A percentile compares a stretch with the other conserved stretches of the same genome.
phyloP scores from a whole-genome alignment of 2,797 vertebrate species.

The Pangasius larnaudii region DNA sequence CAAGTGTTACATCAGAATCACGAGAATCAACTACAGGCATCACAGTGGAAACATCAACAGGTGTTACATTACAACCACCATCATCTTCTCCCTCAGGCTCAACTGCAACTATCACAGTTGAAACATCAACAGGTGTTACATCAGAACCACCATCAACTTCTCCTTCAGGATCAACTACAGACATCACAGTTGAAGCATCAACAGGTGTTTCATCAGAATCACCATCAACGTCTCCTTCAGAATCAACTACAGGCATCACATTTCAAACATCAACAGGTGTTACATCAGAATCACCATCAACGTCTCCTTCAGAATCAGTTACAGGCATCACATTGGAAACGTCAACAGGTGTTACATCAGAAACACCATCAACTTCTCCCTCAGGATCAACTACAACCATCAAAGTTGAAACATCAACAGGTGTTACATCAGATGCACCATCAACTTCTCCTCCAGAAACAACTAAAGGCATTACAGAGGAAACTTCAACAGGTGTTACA shows the following conservation, averaged over 20 bases:
- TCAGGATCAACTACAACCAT: no score
- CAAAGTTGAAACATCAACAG: no score
- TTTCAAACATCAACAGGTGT: background rate
- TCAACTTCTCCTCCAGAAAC: no score
- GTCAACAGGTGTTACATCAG: background rate
- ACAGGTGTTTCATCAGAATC: background rate
- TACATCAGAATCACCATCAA: background rate
- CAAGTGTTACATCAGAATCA: background rate
- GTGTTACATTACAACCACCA: background rate
- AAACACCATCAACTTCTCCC: background rate
- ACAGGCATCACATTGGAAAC: no score
- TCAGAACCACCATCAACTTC: background rate
- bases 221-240: background rate
- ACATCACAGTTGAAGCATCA: background rate
- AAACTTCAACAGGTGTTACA: no score
- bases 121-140: background rate
- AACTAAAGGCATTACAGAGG: no score
- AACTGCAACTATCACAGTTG: accelerated
- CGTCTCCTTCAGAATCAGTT: no score
- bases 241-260: background rate
- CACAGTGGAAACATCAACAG: background rate
- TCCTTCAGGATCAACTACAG: background rate
- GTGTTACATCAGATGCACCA: no score
- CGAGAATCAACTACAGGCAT: background rate
- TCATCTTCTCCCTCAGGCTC: background rate